Conservation (phyloP, 2,888 invertebrate genomes). For the Minunthozetes semirufus region DNA sequence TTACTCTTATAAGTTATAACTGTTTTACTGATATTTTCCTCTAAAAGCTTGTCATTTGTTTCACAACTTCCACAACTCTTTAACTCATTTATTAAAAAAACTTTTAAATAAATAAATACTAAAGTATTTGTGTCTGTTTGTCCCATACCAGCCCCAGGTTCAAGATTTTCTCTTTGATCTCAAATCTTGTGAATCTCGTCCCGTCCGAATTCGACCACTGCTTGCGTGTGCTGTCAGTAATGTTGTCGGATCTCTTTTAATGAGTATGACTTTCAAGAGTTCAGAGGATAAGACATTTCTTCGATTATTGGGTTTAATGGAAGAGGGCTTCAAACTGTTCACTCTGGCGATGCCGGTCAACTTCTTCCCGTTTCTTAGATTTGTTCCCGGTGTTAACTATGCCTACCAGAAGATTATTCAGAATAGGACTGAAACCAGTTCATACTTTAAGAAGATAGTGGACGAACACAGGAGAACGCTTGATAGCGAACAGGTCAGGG, state of each 20-base stretch:
- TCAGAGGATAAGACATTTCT: conserved; percentile 68
- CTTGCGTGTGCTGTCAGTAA: conserved; percentile 77
- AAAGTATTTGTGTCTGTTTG: not conserved
- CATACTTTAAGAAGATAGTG: conserved; percentile 73
- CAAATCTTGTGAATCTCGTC: conserved; percentile 45
- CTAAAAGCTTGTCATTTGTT: no score
- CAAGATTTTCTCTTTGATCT: conserved; percentile 63
- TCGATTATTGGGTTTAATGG: conserved; percentile 74
- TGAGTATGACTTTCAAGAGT: conserved; percentile 68
- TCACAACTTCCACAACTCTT: no score
- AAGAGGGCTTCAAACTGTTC: conserved; percentile 81
- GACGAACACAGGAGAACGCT: conserved; percentile 71
- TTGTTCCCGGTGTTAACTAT: conserved; percentile 55
- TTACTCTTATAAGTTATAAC: no score
- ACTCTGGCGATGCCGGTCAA: conserved; percentile 73
- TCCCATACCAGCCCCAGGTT: conserved; percentile 61
- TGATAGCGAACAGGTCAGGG: conserved; percentile 66
- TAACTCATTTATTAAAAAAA: not conserved
- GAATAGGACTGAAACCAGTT: conserved; percentile 76
- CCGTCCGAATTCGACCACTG: conserved; percentile 66
- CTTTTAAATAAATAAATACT: not conserved
- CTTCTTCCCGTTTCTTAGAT: conserved; percentile 70
- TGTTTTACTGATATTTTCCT: no score
- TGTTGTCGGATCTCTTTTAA: conserved; percentile 80
- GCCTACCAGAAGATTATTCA: conserved; percentile 55